These are phyloP conservation scores for Hypomecis punctinalis DNA, from an alignment of 2,888 invertebrate genomes.

Conservation along the genomic window DNA sequence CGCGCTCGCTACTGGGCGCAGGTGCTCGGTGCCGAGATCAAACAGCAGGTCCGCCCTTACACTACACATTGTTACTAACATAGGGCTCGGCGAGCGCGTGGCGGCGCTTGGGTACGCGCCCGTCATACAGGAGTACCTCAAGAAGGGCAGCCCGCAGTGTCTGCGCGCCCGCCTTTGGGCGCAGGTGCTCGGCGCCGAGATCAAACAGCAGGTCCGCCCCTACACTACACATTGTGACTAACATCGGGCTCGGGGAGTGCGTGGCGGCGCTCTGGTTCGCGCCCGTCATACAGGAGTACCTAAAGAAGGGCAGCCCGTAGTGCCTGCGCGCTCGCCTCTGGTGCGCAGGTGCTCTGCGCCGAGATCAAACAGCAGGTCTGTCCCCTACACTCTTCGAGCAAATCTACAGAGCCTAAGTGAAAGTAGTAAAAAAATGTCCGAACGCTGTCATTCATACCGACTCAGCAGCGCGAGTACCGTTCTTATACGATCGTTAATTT, in stretches of 20 bases:
- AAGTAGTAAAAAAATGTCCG: too few relatives aligned
- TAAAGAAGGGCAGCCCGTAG: slow-evolving; percentile 94
- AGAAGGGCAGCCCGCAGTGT: slow-evolving; percentile 92
- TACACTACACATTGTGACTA: neutral
- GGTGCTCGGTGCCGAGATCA: slow-evolving; percentile 92
- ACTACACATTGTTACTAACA: slow-evolving; percentile 44
- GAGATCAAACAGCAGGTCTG: slow-evolving; percentile 89
- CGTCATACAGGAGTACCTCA: slow-evolving; percentile 95
- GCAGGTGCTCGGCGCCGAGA: slow-evolving; percentile 92
- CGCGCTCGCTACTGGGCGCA: slow-evolving; percentile 94
- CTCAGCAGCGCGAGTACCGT: too few relatives aligned
- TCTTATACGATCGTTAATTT: too few relatives aligned
- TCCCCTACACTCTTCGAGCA: too few relatives aligned
- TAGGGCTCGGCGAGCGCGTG: slow-evolving; percentile 91
- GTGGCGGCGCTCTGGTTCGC: slow-evolving; percentile 92
- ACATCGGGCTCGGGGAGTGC: slow-evolving; percentile 89
- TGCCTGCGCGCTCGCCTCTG: slow-evolving; percentile 92
- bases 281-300: slow-evolving; percentile 94
- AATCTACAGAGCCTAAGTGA: too few relatives aligned
- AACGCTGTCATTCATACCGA: too few relatives aligned
- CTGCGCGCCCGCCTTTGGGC: slow-evolving; percentile 94
- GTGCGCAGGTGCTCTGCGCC: slow-evolving; percentile 94
- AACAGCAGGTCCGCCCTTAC: slow-evolving; percentile 81
- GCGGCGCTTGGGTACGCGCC: slow-evolving; percentile 92
- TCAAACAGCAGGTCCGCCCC: slow-evolving; percentile 85